Base-by-base conservation (phyloP, 1,140 invertebrate genomes). In the Aphis craccivora region DNA sequence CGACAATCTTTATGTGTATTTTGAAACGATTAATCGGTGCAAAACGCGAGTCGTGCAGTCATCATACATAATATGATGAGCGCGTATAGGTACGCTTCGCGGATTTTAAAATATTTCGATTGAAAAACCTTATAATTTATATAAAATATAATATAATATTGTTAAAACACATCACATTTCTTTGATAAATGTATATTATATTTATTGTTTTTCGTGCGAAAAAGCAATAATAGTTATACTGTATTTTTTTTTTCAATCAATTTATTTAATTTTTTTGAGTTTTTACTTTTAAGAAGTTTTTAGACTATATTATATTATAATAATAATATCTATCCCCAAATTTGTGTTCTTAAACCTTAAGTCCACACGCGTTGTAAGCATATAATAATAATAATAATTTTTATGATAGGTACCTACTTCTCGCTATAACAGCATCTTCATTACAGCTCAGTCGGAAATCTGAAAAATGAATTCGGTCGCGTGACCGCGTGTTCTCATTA, bases 1-100 rank as follows among this genome's bases (percentile, higher is more conserved):
- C 5, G 89, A 90, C 89, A 90, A 90, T 90, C 89, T 90, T 88
- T 43, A 76, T 43, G 40, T 90, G 23, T 67, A 90, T 90, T 90
- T 67, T 90, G 23, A 89, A 89, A 89, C 35, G 22, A 55, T 89
- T 89, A 60, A 43, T 90, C 35, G 37, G 30, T 90, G 37, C 37
- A 43, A 67, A 43, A 67, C 11, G 37, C 37, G 37, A 60, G 23
- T 67, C 60, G 30, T n/a, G 60, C 4, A 18, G 60, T 76, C 60
- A 14, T n/a, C 60, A n/a, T 67, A 67, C n/a, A 30, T 40, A 40
- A 18, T 90, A 60, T 67, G 53, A 60, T 90, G 53, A 37, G 37
- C 60, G 43, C 35, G 30, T n/a, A 43, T 81, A 81, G 76, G 76
- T 81, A 86, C 8, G 83, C 37, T 86, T 86, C 37, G 40, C 60